A percentile compares a stretch with the other conserved stretches of the same genome.
Conservation (phyloP, 2,113 vertebrate genomes). For the Tringa solitaria region DNA sequence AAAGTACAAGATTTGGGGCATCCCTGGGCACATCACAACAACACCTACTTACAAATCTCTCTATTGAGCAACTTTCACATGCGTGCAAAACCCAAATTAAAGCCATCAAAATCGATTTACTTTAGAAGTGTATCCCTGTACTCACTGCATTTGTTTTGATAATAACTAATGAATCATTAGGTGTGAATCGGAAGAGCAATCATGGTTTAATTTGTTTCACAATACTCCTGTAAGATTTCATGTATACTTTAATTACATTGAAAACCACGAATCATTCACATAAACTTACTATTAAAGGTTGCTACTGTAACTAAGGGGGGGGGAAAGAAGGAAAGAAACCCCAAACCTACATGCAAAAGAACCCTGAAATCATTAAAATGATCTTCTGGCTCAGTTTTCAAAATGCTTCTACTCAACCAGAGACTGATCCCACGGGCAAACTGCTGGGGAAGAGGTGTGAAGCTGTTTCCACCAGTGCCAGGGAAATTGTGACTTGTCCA, state of each 20-base stretch:
- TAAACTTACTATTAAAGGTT: not conserved
- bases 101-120: not conserved
- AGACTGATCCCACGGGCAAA: not conserved
- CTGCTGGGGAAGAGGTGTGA: not conserved
- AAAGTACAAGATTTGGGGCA: not conserved
- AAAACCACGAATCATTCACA: not conserved
- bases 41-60: not conserved
- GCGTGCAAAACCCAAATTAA: not conserved
- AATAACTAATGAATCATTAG: not conserved
- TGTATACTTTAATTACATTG: not conserved
- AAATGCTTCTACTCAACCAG: not conserved
- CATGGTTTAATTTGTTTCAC: constrained; percentile 2
- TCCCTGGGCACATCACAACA: not conserved
- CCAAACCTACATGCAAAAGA: not conserved
- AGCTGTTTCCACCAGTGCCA: not conserved
- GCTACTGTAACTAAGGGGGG: not conserved
- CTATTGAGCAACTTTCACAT: not conserved
- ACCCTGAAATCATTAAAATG: not conserved
- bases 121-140: not conserved
- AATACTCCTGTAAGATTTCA: not conserved
- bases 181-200: not conserved
- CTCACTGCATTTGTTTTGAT: not conserved
- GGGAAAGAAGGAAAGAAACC: too few species aligned
- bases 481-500: not conserved
- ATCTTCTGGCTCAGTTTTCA: not conserved